Conservation (phyloP, 2,888 invertebrate genomes). For the Tenthredo amoena region DNA sequence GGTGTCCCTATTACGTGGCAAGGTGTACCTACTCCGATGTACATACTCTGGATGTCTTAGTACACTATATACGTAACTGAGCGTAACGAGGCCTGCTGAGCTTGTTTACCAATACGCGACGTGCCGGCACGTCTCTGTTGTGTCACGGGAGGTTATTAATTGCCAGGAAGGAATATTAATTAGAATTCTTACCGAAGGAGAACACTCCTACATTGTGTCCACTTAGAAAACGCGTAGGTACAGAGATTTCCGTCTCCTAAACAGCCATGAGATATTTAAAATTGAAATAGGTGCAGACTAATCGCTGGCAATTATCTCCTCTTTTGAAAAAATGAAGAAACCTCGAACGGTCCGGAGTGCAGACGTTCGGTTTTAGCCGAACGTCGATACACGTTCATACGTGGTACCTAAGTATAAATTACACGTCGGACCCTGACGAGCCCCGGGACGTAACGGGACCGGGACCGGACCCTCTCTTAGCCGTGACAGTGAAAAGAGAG, state of each 20-base stretch:
- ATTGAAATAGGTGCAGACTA: background rate
- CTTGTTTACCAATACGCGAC: conserved; percentile 70
- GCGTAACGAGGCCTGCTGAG: conserved; percentile 63
- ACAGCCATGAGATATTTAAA: background rate
- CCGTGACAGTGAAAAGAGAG: conserved; percentile 53
- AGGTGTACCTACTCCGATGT: conserved; percentile 50
- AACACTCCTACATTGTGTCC: conserved; percentile 18
- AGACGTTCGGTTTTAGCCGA: conserved; percentile 14
- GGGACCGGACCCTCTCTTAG: conserved; percentile 46
- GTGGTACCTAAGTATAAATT: conserved; percentile 72
- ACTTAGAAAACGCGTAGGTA: background rate
- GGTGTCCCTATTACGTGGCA: conserved; percentile 53
- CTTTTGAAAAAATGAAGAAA: conserved; percentile 8
- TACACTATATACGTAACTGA: conserved; percentile 60
- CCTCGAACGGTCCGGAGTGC: background rate
- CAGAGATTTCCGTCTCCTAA: background rate
- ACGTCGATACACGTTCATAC: background rate
- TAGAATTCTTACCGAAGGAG: conserved; percentile 25
- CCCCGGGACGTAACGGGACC: conserved; percentile 72
- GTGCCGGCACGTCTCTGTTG: conserved; percentile 59
- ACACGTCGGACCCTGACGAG: conserved; percentile 73
- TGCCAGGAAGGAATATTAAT: conserved; percentile 71
- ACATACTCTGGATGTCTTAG: conserved; percentile 51
- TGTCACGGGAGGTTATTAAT: conserved; percentile 73
- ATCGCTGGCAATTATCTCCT: background rate